Percentiles rank a stretch among this genome's conserved stretches.
Evolutionary conservation across 2,888 invertebrate genomes (phyloP).

Genomic region (Heterodera filipjevi): DNA sequence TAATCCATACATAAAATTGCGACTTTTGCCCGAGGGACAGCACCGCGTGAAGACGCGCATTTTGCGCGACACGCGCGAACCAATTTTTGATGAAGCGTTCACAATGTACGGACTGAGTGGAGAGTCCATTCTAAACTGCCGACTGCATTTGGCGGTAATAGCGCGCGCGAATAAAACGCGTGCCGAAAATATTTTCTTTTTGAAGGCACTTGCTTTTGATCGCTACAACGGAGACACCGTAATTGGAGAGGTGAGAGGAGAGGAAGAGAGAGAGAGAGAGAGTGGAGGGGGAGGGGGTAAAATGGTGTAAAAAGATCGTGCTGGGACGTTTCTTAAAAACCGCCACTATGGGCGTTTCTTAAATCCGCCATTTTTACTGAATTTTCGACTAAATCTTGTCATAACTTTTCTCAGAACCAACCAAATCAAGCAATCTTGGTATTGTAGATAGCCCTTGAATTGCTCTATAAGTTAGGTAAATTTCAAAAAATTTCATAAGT

Average conservation of each 20-base stretch:
- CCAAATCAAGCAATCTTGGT: no score
- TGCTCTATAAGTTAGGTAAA: no score
- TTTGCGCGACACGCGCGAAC: constrained; percentile 85
- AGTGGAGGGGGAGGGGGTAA: no score
- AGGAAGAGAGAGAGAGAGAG: background rate
- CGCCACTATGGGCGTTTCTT: no score
- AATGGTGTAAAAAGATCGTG: no score
- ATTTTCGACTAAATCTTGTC: no score
- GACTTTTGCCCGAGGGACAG: constrained; percentile 93
- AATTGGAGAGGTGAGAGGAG: constrained; percentile 77
- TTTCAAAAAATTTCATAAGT: no score
- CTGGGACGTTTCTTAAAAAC: no score
- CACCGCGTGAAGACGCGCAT: constrained; percentile 69
- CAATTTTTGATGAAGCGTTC: constrained; percentile 97
- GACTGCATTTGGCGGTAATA: constrained; percentile 39
- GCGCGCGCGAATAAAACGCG: background rate
- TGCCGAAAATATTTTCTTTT: constrained; percentile 41
- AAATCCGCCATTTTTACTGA: no score
- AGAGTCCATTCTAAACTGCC: constrained; percentile 51
- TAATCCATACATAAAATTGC: constrained; percentile 97
- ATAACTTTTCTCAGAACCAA: no score
- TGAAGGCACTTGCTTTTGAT: constrained; percentile 78
- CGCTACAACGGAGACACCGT: constrained; percentile 97
- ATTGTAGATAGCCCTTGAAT: no score
- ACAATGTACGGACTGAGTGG: constrained; percentile 83